Percentiles rank a stretch among this genome's conserved stretches.
phyloP scores from a whole-genome alignment of 2,888 invertebrate genomes.

The Caradrina kadenii region DNA sequence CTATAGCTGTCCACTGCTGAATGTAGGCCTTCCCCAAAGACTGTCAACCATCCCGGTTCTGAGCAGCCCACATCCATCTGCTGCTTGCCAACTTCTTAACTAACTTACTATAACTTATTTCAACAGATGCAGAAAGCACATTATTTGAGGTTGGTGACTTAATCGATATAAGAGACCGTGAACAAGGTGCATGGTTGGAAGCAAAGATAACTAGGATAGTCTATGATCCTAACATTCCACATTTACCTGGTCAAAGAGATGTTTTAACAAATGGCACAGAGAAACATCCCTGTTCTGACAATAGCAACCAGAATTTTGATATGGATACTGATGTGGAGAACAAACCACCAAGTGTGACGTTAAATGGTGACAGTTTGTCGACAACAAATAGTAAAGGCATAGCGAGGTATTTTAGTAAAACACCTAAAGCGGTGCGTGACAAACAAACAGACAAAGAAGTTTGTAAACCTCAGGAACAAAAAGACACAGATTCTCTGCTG shows the following conservation, averaged over 20 bases:
- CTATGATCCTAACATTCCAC: constrained; percentile 70
- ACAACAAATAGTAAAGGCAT: constrained; percentile 72
- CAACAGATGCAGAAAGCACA: constrained; percentile 83
- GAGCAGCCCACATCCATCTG: too few species aligned
- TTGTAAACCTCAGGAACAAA: constrained; percentile 28
- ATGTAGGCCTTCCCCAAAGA: too few species aligned
- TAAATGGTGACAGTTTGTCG: constrained; percentile 60
- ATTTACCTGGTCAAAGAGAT: constrained; percentile 18
- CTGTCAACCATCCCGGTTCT: too few species aligned
- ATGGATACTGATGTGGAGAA: constrained; percentile 75
- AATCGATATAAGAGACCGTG: constrained; percentile 92
- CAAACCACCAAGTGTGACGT: constrained; percentile 66
- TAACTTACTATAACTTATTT: not conserved
- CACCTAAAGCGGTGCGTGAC: constrained; percentile 62
- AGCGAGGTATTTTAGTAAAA: constrained; percentile 76
- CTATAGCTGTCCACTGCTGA: too few species aligned
- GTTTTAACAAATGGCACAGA: constrained; percentile 11
- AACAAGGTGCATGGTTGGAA: constrained; percentile 94
- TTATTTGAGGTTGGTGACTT: constrained; percentile 91
- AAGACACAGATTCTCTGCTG: constrained; percentile 74
- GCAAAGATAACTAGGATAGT: constrained; percentile 91
- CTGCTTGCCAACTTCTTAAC: too few species aligned
- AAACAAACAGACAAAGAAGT: constrained; percentile 62
- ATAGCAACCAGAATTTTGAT: constrained; percentile 55
- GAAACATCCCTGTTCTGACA: constrained; percentile 36